Percentiles rank a stretch among this genome's conserved stretches.
phyloP scores from a whole-genome alignment of 2,113 vertebrate species.

The Parotia lawesii region DNA sequence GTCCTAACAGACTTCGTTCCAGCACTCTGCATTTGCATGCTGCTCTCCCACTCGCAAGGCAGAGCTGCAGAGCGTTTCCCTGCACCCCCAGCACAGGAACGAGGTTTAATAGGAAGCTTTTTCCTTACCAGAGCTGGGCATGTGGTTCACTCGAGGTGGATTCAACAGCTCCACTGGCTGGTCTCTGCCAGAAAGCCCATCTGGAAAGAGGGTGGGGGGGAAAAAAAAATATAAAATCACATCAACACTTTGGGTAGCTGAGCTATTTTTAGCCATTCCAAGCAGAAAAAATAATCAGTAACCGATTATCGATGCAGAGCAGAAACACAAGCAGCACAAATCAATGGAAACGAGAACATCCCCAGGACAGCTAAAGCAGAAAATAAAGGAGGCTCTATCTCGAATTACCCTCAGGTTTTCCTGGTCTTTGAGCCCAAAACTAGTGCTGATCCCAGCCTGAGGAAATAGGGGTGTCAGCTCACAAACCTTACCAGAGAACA shows the following conservation, averaged over 20 bases:
- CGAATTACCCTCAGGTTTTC: accelerated
- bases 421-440: not conserved
- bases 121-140: conserved; percentile 78
- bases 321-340: not conserved
- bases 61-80: not conserved
- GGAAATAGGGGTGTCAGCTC: not conserved
- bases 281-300: not conserved
- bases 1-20: conserved; percentile 12
- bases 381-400: not conserved
- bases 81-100: not conserved
- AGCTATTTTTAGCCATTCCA: conserved; percentile 27
- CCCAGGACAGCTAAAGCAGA: not conserved
- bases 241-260: conserved; percentile 8
- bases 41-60: not conserved
- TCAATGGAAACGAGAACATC: not conserved
- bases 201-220: conserved; percentile 42
- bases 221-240: not conserved
- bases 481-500: not conserved
- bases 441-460: not conserved
- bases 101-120: not conserved
- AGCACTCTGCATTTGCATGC: conserved; percentile 25
- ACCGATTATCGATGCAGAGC: not conserved
- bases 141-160: conserved; percentile 77
- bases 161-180: conserved; percentile 81
- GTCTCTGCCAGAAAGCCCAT: conserved; percentile 81